Evolutionary conservation across 2,888 invertebrate genomes (phyloP).

Genomic region (Ennomos erosarius): DNA sequence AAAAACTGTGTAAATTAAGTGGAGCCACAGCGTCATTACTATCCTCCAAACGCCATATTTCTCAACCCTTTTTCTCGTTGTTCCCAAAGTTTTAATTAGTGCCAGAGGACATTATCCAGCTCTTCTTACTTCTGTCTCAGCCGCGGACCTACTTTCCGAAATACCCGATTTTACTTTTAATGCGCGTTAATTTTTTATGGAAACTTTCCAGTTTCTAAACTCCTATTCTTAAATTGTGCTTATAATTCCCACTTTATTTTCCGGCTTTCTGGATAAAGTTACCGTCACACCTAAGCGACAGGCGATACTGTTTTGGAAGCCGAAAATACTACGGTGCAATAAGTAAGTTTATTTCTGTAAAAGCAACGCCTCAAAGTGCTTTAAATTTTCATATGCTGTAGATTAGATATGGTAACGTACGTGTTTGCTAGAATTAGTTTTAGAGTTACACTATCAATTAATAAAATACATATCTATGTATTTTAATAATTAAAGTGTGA

Average conservation of each 20-base stretch:
- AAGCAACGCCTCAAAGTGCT: too few species aligned
- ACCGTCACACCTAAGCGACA: not conserved
- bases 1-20: slow-evolving; percentile 74
- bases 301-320: too few species aligned
- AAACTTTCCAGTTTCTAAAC: slow-evolving; percentile 52
- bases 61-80: slow-evolving; percentile 78
- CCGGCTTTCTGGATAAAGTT: slow-evolving; percentile 9
- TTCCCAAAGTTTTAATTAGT: slow-evolving; percentile 83
- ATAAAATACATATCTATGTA: too few species aligned
- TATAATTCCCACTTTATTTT: slow-evolving; percentile 32
- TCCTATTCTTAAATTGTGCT: slow-evolving; percentile 39
- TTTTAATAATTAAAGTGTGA: too few species aligned
- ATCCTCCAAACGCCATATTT: slow-evolving; percentile 78
- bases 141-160: slow-evolving; percentile 62
- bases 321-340: too few species aligned
- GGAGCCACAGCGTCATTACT: slow-evolving; percentile 74
- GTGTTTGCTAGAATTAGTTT: too few species aligned
- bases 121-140: slow-evolving; percentile 67
- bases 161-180: slow-evolving; percentile 65
- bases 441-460: too few species aligned
- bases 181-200: slow-evolving; percentile 55
- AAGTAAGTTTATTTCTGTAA: too few species aligned
- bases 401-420: too few species aligned
- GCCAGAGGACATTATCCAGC: slow-evolving; percentile 81
- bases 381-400: too few species aligned